phyloP scores from a whole-genome alignment of 2,888 invertebrate genomes.

The Stenotaenia linearis region DNA sequence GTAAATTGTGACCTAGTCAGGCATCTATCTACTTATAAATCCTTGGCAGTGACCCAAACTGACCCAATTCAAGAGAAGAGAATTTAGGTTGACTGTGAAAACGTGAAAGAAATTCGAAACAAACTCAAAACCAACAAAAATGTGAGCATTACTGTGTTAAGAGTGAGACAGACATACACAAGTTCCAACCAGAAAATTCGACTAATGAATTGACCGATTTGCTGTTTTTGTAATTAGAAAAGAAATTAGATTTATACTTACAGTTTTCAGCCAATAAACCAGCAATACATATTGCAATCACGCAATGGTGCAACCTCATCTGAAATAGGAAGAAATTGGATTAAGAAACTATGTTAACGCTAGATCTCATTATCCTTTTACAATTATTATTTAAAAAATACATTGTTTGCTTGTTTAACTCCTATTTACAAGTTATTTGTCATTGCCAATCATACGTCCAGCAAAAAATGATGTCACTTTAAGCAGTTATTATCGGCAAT shows the following conservation, averaged over 20 bases:
- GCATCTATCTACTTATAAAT: background rate
- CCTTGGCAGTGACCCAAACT: constrained; percentile 6
- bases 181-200: too few relatives aligned
- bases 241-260: background rate
- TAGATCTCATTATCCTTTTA: too few relatives aligned
- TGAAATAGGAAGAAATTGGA: background rate
- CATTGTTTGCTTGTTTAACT: too few relatives aligned
- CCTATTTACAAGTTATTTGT: too few relatives aligned
- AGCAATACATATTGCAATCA: background rate
- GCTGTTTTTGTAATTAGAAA: too few relatives aligned
- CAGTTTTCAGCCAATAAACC: background rate
- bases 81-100: background rate
- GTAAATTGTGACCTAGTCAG: background rate
- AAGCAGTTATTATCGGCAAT: too few relatives aligned
- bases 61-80: constrained; percentile 2
- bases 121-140: background rate
- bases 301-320: background rate
- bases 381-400: too few relatives aligned
- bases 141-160: background rate
- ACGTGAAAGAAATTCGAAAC: background rate
- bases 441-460: too few relatives aligned
- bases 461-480: too few relatives aligned
- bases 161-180: too few relatives aligned
- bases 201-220: too few relatives aligned
- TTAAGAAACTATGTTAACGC: too few relatives aligned